Conservation (phyloP, 2,888 invertebrate species). For the Mythimna pallens region DNA sequence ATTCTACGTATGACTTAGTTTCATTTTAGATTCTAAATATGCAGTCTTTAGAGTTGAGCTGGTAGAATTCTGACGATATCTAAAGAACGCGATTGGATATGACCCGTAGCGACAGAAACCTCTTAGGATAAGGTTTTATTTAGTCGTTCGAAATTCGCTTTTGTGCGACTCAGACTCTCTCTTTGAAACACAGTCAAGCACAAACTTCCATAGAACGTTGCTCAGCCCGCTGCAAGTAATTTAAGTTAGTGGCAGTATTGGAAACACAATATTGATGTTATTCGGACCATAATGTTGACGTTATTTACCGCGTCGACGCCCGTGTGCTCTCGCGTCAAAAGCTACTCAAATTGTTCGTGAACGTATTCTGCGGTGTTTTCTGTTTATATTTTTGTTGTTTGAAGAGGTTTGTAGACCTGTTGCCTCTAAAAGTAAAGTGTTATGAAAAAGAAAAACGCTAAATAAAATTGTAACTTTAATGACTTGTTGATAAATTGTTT, state of each 20-base stretch:
- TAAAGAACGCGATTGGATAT: not conserved
- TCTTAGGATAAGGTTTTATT: not conserved
- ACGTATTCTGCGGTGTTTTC: constrained; percentile 53
- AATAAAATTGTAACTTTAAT: too few species aligned
- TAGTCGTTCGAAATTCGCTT: not conserved
- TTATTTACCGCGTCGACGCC: constrained; percentile 67
- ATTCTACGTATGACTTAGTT: not conserved
- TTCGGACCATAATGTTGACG: constrained; percentile 55
- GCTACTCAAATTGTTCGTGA: constrained; percentile 71
- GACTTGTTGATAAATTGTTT: too few species aligned
- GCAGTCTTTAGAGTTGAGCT: not conserved
- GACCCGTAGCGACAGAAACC: not conserved
- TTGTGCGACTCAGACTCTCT: not conserved
- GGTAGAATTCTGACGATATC: not conserved
- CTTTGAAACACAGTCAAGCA: constrained; percentile 15
- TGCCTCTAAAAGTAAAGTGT: not conserved
- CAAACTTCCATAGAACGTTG: constrained; percentile 19
- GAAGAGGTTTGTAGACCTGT: constrained; percentile 33
- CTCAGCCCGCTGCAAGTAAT: constrained; percentile 13
- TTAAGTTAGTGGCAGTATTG: constrained; percentile 30
- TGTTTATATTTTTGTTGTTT: constrained; percentile 35
- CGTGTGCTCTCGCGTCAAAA: constrained; percentile 62
- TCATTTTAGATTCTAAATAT: not conserved
- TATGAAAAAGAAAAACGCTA: not conserved
- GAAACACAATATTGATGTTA: constrained; percentile 55